Evolutionary conservation across 2,888 invertebrate genomes (phyloP), one percentile per base, ranked within the genome.

Genomic region (Drosophila atroscutellata): DNA sequence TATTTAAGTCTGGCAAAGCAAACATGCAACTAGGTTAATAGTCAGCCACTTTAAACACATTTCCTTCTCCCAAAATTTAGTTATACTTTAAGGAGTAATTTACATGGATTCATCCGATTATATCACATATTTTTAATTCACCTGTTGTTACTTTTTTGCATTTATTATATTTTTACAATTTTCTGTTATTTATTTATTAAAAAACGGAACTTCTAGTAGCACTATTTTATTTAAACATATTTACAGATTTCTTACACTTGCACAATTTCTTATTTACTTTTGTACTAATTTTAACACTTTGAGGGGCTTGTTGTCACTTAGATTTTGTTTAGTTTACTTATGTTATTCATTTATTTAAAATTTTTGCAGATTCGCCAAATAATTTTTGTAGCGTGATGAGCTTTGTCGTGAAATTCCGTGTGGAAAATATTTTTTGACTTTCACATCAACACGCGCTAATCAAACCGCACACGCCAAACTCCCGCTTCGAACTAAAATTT

Each of bases 401-500:
- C 45, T 45, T 0, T 15, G 15, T 15, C 45, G 45, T n/a, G 18
- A 30, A 28, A 30, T 51, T n/a, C 24, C n/a, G 7, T 8, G 11
- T 9, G 18, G 3, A n/a, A 37, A 30, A 47, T 24, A 45, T 24
- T 24, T 0, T n/a, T 8, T 20, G 8, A 20, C 18, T 15, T 39
- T 34, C 5, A 56, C 13, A 9, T 1, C 32, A 47, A 8, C 3
- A 20, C 20, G 69, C 71, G 71, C 39, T 8, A 26, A 11, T 1
- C 52, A 49, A 65, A 62, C 60, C 56, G 51, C 37, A 36, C 61
- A 37, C 55, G 58, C 5, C 61, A 11, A 59, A 75, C 59, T 24
- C 50, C 42, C 75, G 61, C 45, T 65, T 28, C 47, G 70, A 75
- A 77, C 77, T 77, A 71, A 77, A 70, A 34, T 20, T 34, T 55